Evolutionary conservation across 2,797 vertebrate genomes (phyloP).

Genomic region (Dendrocincla tyrannina): DNA sequence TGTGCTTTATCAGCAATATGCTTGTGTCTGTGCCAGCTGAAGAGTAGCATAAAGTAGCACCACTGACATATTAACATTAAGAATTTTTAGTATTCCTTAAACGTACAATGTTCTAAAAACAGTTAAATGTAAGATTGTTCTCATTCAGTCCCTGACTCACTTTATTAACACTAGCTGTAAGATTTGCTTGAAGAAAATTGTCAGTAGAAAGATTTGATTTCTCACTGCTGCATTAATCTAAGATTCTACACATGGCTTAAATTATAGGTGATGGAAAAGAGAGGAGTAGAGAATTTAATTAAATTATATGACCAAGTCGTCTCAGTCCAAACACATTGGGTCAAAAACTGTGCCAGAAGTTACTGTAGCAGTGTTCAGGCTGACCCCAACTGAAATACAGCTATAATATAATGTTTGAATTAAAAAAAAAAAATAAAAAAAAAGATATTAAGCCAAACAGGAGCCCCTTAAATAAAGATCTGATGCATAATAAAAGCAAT

Average conservation of each 20-base stretch:
- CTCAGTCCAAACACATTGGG: slow-evolving; percentile 4
- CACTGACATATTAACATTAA: neutral
- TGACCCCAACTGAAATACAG: neutral
- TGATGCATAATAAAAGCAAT: neutral
- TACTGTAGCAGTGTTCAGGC: neutral
- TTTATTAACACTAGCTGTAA: slow-evolving; percentile 3
- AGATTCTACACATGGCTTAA: neutral
- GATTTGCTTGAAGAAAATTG: slow-evolving; percentile 26
- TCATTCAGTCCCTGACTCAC: neutral
- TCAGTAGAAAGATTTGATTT: slow-evolving; percentile 16
- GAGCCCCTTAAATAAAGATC: neutral
- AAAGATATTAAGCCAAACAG: neutral
- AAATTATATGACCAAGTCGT: slow-evolving; percentile 31
- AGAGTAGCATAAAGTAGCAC: neutral
- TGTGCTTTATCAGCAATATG: slow-evolving; percentile 15
- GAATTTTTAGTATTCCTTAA: neutral
- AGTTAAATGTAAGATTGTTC: slow-evolving; percentile 4
- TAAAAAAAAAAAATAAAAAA: neutral
- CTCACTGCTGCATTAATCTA: slow-evolving; percentile 6
- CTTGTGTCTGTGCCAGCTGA: neutral
- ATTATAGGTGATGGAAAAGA: neutral
- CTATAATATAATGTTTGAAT: neutral
- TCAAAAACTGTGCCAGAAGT: neutral
- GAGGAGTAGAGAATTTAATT: slow-evolving; percentile 30
- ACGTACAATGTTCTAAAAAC: neutral